Evolutionary conservation across 1,140 invertebrate species (phyloP), one percentile per base, ranked within the genome.

Genomic region (Vanessa atalanta): DNA sequence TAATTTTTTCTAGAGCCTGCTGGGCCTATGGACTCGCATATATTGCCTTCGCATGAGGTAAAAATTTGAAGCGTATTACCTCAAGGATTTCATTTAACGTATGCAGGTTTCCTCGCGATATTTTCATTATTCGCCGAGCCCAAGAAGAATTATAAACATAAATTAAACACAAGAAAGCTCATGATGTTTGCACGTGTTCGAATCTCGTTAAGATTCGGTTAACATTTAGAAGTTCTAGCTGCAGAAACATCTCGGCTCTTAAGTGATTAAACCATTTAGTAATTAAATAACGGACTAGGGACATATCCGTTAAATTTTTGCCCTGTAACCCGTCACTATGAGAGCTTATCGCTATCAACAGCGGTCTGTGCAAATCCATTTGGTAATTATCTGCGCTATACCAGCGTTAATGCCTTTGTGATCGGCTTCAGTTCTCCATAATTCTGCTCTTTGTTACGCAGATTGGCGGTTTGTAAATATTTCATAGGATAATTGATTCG

Each of bases 311-410:
- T 31, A 60, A 53, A 15, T 47, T 69, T 68, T 69, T 69, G 20
- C 37, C 13, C 1, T 61, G 31, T 60, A 60, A 37, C 26, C 26
- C 31, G 26, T 43, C 57, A 61, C 14, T 26, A 4, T 60, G 23
- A 55, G 65, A 57, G 53, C 53, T 69, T 69, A 60, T 37, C 66
- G 51, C 23, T 60, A 20, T 61, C 65, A 37, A 55, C 65, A 43
- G 20, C 47, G 31, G 15, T 68, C 66, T 57, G 66, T 57, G 66
- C 73, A 51, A 72, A 80, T 76, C 80, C 80, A 83, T 82, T 82
- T 78, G 76, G 77, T 83, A 83, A 83, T 83, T 83, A 82, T 73
- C 70, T 47, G 55, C 50, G 65, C 75, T 75, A 57, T 61, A 37
- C 57, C 65, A 69, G 53, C 53, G 72, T 74, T 47, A 72, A 70